Evolutionary conservation across 2,113 vertebrate species (phyloP).

Genomic region (Pipra filicauda): DNA sequence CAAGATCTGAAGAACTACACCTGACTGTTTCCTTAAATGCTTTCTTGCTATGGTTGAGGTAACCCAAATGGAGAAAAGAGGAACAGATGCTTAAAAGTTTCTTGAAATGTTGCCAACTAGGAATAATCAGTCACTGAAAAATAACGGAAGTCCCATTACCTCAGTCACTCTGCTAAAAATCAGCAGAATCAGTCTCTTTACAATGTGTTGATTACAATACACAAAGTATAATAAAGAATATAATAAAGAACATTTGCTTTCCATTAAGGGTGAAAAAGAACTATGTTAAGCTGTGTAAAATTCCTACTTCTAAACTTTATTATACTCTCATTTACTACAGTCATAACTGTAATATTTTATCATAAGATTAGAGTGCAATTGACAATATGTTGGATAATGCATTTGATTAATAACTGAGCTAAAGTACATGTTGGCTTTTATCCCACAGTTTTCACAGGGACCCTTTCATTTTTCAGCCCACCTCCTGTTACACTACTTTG

Average conservation of each 20-base stretch:
- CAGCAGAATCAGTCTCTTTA: background rate
- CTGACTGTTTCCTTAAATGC: background rate
- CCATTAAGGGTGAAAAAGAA: background rate
- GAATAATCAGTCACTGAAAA: background rate
- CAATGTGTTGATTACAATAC: background rate
- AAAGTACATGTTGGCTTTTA: background rate
- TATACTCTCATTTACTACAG: background rate
- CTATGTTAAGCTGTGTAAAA: background rate
- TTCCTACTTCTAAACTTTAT: background rate
- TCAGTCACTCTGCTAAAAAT: background rate
- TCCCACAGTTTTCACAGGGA: background rate
- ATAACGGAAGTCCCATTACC: background rate
- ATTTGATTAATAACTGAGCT: background rate
- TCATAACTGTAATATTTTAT: background rate
- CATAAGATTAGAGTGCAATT: background rate
- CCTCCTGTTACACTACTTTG: background rate
- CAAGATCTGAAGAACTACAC: background rate
- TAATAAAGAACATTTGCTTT: background rate
- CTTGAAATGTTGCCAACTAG: background rate
- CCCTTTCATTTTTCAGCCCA: background rate
- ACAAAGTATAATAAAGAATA: background rate
- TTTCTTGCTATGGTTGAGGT: background rate
- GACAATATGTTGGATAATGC: rapidly evolving
- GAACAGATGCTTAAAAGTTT: background rate
- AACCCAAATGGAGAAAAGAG: background rate